These are phyloP conservation scores for Nesoenas mayeri DNA, from an alignment of 2,113 vertebrate genomes.

Conservation along the genomic window DNA sequence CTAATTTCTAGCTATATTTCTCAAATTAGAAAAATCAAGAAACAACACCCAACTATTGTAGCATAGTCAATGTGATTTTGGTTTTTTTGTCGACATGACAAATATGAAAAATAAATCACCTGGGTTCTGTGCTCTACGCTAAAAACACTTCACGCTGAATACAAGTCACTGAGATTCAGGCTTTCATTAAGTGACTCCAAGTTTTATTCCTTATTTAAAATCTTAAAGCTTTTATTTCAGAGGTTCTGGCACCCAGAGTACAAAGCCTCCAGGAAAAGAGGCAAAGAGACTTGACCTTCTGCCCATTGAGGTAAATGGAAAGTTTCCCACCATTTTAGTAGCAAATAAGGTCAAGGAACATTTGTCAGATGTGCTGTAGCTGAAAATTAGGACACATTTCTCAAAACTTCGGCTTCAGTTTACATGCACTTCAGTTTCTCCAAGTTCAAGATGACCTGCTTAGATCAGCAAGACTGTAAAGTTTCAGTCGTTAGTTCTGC, in stretches of 20 bases:
- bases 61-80: neutral
- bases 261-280: neutral
- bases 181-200: fast-evolving
- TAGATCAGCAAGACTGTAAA: neutral
- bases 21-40: slow-evolving; percentile 22
- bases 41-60: neutral
- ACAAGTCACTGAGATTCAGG: neutral
- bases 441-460: slow-evolving; percentile 28
- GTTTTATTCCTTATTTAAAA: neutral
- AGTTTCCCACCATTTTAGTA: neutral
- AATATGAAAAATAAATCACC: neutral
- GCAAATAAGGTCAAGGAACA: slow-evolving; percentile 33
- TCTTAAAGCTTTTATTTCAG: neutral
- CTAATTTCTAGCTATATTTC: slow-evolving; percentile 26
- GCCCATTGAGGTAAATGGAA: neutral
- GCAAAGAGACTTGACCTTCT: neutral
- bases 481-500: neutral
- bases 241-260: neutral
- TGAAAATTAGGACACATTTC: slow-evolving; percentile 44
- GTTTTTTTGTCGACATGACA: neutral
- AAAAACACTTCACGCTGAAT: neutral
- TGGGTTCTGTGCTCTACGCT: neutral
- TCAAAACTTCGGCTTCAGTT: neutral
- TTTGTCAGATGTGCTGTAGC: neutral
- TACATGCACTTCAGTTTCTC: neutral